Evolutionary conservation across 2,888 invertebrate species (phyloP).

Genomic region (Cataglyphis rosenhaueri): DNA sequence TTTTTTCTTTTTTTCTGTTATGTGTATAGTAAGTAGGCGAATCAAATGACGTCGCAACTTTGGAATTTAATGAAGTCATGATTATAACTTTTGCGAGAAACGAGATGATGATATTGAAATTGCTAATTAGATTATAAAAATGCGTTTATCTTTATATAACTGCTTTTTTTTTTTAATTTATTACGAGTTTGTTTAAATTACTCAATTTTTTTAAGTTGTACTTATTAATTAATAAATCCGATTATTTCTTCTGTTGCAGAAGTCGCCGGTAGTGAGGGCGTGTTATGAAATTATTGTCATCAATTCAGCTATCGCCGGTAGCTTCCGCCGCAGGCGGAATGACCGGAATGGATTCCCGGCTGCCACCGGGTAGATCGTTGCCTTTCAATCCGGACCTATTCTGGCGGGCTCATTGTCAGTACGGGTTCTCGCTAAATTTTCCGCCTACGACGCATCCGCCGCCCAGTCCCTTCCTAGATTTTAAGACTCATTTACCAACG

Average conservation of each 20-base stretch:
- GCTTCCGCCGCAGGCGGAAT: constrained; percentile 84
- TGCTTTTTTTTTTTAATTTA: neutral
- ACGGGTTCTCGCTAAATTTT: constrained; percentile 91
- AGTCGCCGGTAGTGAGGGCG: constrained; percentile 69
- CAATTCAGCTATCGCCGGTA: constrained; percentile 84
- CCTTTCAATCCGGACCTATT: constrained; percentile 94
- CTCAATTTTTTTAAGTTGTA: constrained; percentile 5
- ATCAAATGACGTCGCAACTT: constrained; percentile 8
- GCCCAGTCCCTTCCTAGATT: constrained; percentile 91
- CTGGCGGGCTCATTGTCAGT: constrained; percentile 89
- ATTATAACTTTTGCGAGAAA: neutral
- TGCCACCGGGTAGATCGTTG: constrained; percentile 91
- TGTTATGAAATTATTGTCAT: constrained; percentile 87
- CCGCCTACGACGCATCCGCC: constrained; percentile 88
- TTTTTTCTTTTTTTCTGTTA: neutral
- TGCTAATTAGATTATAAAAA: neutral
- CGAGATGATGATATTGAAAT: neutral
- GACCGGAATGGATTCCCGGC: constrained; percentile 91
- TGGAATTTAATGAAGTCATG: neutral
- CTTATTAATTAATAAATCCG: constrained; percentile 16
- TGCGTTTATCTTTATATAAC: neutral
- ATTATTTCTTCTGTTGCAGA: constrained; percentile 72
- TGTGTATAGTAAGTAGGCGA: neutral
- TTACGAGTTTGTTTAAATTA: neutral
- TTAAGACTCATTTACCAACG: constrained; percentile 94